These are phyloP conservation scores for Turnix velox DNA, from an alignment of 2,113 vertebrate genomes.

Conservation along the genomic window DNA sequence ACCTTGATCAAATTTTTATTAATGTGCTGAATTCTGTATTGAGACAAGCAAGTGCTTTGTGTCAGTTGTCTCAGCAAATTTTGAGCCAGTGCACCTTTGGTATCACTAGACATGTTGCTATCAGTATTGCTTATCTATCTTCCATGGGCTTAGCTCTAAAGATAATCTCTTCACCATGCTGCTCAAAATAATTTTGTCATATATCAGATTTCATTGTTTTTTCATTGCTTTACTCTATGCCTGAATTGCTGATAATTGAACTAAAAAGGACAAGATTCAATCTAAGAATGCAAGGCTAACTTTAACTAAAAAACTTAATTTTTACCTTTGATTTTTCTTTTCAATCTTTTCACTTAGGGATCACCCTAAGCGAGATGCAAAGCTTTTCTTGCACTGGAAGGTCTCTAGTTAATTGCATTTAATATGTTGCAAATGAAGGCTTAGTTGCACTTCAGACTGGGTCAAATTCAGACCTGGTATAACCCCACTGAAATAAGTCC, in stretches of 20 bases:
- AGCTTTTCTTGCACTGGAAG: background rate
- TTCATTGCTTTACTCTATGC: background rate
- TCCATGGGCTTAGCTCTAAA: background rate
- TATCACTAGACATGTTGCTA: background rate
- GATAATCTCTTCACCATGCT: background rate
- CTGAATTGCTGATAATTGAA: background rate
- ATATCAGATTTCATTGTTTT: background rate
- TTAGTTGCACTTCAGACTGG: background rate
- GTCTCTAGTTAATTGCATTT: background rate
- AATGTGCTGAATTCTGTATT: background rate
- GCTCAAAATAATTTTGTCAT: background rate
- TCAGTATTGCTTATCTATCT: background rate
- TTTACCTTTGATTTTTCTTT: background rate
- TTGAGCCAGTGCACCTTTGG: background rate
- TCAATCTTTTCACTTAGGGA: too few relatives aligned
- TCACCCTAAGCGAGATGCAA: background rate
- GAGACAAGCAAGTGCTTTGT: background rate
- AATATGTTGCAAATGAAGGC: background rate
- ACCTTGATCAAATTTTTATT: background rate
- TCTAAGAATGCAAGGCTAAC: background rate
- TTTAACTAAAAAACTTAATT: background rate
- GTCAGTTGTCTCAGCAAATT: background rate
- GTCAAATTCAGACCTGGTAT: background rate
- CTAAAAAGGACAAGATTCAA: background rate
- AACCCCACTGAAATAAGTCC: background rate